Base-by-base conservation (phyloP, 2,113 vertebrate species). In the Rhinolophus sinicus region DNA sequence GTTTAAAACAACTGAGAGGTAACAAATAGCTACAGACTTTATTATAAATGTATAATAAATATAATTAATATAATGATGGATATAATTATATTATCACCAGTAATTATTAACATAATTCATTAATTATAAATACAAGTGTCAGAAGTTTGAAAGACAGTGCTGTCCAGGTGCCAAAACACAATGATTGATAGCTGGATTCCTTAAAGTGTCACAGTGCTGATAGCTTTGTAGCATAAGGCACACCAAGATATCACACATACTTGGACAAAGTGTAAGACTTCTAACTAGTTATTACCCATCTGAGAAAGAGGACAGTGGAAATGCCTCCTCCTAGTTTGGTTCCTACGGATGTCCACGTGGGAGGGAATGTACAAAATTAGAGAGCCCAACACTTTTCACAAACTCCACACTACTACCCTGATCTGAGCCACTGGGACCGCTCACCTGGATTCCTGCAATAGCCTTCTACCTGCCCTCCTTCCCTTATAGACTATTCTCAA, bases 401-500 rank as follows among this genome's bases (percentile, higher is more conserved):
- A 83, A 1, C 76, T 72, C 73, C 52, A 18, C 30, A 11, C 33
- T 12, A 13, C 64, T 40, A 15, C 19, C 60, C 52, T 50, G 6
- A 18, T 47, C 62, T 13, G 1, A 67, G 28, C 16, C 84, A 15
- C 92, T 44, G 11, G 0, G n/a, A 52, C n/a, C 1, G 56, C 89
- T 88, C 76, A 88, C 92, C 82, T 90, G 92, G 77, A 19, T 78
- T 7, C 28, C 40, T 24, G 62, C 28, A 33, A 70, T 54, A 52
- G 65, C 83, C 67, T 72, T 80, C 93, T 47, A 28, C 64, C 73
- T 64, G 18, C 81, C 78, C 90, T 89, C 21, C 35, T 88, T 60
- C 52, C 82, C 87, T 64, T 73, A 93, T 4, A 69, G 40, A 86
- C 60, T 82, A 87, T 13, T 86, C 90, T 93, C 83, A 97, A 86